phyloP scores from a whole-genome alignment of 2,888 invertebrate genomes.

The Apodemia mormo region DNA sequence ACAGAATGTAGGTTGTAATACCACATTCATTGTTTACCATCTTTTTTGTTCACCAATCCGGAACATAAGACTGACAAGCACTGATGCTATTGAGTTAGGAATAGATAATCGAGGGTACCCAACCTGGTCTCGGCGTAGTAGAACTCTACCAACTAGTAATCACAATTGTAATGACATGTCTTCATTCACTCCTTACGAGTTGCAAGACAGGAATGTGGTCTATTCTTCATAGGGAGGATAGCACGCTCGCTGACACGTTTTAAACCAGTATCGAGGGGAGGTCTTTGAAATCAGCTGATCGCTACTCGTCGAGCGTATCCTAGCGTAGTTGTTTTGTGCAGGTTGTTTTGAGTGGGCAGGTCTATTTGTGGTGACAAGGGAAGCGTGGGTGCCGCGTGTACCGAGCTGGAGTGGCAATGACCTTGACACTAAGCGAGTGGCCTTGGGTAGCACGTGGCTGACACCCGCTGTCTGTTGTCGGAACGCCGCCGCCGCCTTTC shows the following conservation, averaged over 20 bases:
- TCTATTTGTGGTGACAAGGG: slow-evolving; percentile 81
- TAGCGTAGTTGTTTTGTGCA: slow-evolving; percentile 62
- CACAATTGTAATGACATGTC: background rate
- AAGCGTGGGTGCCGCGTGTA: slow-evolving; percentile 80
- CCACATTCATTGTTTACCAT: too few species aligned
- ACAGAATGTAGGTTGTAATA: too few species aligned
- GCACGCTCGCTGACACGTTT: background rate
- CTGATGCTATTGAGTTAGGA: too few species aligned
- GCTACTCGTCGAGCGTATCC: slow-evolving; percentile 40
- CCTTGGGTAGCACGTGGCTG: slow-evolving; percentile 82
- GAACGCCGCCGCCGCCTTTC: slow-evolving; percentile 81
- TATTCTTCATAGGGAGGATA: background rate
- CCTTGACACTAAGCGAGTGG: slow-evolving; percentile 82
- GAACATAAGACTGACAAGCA: too few species aligned
- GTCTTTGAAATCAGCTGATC: slow-evolving; percentile 4
- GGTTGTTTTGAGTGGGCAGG: slow-evolving; percentile 71
- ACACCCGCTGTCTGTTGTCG: slow-evolving; percentile 81
- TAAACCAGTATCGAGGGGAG: background rate
- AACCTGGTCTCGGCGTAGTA: too few species aligned
- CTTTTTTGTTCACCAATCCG: too few species aligned
- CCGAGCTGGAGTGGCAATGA: slow-evolving; percentile 81
- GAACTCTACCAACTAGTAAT: too few species aligned
- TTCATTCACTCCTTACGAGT: background rate
- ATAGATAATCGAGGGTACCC: too few species aligned
- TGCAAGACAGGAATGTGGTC: too few species aligned